phyloP scores from a whole-genome alignment of 2,888 invertebrate genomes.

The Tetropium fuscum region DNA sequence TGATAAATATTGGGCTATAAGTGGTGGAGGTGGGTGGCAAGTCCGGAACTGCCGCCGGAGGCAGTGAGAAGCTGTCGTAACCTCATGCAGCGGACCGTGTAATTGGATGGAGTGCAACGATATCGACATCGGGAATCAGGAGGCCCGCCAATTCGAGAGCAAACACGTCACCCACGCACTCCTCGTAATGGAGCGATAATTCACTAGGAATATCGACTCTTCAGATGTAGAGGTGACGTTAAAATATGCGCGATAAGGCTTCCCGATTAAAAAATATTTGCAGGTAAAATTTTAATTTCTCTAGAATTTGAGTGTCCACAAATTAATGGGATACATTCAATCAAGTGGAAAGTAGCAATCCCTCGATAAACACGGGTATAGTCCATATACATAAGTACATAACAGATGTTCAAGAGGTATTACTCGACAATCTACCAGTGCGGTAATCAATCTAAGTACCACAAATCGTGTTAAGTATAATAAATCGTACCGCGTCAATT shows the following conservation, averaged over 20 bases:
- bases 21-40: constrained; percentile 60
- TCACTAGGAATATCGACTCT: constrained; percentile 9
- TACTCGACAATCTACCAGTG: constrained; percentile 2
- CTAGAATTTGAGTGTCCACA: too few relatives aligned
- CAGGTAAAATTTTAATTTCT: too few relatives aligned
- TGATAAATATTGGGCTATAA: constrained; percentile 63
- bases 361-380: too few relatives aligned
- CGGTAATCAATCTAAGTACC: constrained; percentile 21
- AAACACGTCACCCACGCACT: constrained; percentile 29
- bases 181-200: constrained; percentile 10
- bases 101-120: constrained; percentile 63
- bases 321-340: too few relatives aligned
- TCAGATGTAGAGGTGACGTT: neutral
- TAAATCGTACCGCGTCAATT: constrained; percentile 20
- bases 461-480: constrained; percentile 25
- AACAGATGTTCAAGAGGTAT: constrained; percentile 14
- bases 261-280: too few relatives aligned
- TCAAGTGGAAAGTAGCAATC: too few relatives aligned
- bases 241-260: neutral
- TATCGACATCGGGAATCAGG: constrained; percentile 52
- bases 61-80: constrained; percentile 65
- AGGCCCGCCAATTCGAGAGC: constrained; percentile 25
- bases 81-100: constrained; percentile 64
- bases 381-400: too few relatives aligned
- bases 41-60: constrained; percentile 44